These are phyloP conservation scores for Scaeva pyrastri DNA, from an alignment of 2,888 invertebrate species.

Conservation along the genomic window DNA sequence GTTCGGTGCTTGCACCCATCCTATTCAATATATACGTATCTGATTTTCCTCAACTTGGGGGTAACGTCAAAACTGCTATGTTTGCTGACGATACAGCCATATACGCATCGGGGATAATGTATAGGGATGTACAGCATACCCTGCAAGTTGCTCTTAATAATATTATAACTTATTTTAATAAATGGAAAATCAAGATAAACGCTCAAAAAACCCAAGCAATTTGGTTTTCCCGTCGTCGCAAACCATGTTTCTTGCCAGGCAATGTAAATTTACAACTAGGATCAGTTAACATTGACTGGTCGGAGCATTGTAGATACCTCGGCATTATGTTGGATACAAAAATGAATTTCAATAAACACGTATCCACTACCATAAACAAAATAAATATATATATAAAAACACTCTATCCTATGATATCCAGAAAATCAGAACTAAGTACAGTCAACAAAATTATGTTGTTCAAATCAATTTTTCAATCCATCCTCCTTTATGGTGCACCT, in stretches of 20 bases:
- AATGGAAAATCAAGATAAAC: too few relatives aligned
- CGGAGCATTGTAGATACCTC: too few relatives aligned
- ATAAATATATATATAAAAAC: not conserved
- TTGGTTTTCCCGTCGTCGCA: not conserved
- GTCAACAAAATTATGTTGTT: not conserved
- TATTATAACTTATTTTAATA: too few relatives aligned
- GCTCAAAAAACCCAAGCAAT: not conserved
- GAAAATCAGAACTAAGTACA: not conserved
- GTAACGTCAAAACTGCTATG: too few relatives aligned
- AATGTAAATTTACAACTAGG: not conserved
- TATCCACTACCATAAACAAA: conserved; percentile 1
- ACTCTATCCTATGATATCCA: conserved; percentile 1
- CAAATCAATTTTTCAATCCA: conserved; percentile 3
- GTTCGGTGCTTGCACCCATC: too few relatives aligned
- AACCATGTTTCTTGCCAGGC: not conserved
- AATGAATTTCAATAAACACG: not conserved
- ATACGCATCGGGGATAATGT: too few relatives aligned
- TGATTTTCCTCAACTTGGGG: too few relatives aligned
- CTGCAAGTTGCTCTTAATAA: too few relatives aligned
- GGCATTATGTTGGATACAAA: not conserved
- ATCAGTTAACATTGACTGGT: conserved; percentile 1
- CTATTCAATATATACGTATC: too few relatives aligned
- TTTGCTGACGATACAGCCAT: too few relatives aligned
- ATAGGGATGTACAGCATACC: too few relatives aligned
- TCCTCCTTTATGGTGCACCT: conserved; percentile 4